Base-by-base conservation (phyloP, 2,888 invertebrate species). In the Leucophenga maculata region DNA sequence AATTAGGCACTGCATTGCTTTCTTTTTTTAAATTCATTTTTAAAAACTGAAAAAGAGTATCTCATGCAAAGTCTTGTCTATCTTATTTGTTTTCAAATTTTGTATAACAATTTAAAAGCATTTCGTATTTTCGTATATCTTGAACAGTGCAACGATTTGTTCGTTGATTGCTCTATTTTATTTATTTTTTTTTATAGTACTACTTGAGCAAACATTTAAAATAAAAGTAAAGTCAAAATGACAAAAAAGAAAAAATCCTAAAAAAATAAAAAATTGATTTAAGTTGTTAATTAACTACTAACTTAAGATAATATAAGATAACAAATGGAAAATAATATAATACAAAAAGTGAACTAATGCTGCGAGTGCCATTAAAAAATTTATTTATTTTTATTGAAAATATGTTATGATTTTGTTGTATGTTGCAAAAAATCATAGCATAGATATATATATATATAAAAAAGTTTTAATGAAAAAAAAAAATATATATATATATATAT, bases 341-440 rank as follows among this genome's bases (percentile, higher is more conserved):
- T 46, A 20, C 16, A 32, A 16, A 62, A 46, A 22, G 44, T 62
- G 8, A 62, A 62, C 62, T 62, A 82, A 77, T 78, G 83, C 81
- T 81, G 82, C 75, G 84, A 78, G 78, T 78, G 78, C 78, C 78
- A 78, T 78, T 78, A 57, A 67, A 67, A 22, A 57, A 26, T 26
- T 50, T 11, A 65, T 50, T 50, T 50, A 50, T 50, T 50, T 50
- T 50, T 50, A 22, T 55, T 55, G 22, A 48, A 65, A 50, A 22
- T 39, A 39, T 79, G 78, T 78, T 78, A 80, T 80, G 80, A 79
- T 78, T 79, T 79, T 79, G 79, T 81, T 48, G 54, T 55, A 52
- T 62, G 50, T 54, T 69, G 55, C 69, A 73, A 57, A 20, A 20
- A 8, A 54, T 54, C 44, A 64, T 54, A 20, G 18, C 22, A 54